These are phyloP conservation scores for Galeopterus variegatus DNA, from an alignment of 2,113 vertebrate species.

Conservation along the genomic window DNA sequence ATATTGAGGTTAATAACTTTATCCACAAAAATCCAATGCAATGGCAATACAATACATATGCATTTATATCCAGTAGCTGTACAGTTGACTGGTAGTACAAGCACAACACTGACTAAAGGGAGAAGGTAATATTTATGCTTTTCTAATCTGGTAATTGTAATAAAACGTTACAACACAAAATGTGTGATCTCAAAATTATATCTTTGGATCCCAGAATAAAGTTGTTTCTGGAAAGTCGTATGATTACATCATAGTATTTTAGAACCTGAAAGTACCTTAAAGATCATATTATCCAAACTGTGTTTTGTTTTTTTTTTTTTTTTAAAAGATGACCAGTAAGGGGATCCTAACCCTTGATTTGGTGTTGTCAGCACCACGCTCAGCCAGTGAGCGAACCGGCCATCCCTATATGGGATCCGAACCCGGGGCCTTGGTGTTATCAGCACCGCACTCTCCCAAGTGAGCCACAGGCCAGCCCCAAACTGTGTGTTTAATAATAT, in stretches of 20 bases:
- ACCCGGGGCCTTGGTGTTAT: too few relatives aligned
- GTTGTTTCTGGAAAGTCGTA: neutral
- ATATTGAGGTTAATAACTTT: neutral
- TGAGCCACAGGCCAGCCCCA: too few relatives aligned
- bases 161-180: neutral
- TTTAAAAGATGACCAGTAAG: too few relatives aligned
- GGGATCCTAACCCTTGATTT: too few relatives aligned
- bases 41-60: neutral
- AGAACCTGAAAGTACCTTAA: neutral
- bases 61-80: neutral
- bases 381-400: too few relatives aligned
- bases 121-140: neutral
- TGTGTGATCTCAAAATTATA: neutral
- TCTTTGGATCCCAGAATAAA: neutral
- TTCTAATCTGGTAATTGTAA: too few relatives aligned
- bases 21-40: neutral
- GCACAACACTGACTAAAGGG: neutral
- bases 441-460: too few relatives aligned
- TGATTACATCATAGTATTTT: neutral
- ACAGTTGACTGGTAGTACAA: neutral
- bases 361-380: too few relatives aligned
- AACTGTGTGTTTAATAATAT: neutral
- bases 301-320: too few relatives aligned
- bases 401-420: too few relatives aligned
- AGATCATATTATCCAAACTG: neutral